Percentiles rank a stretch among this genome's conserved stretches.
phyloP scores from a whole-genome alignment of 1,140 invertebrate species.

The Drosophila nigrodunni region DNA sequence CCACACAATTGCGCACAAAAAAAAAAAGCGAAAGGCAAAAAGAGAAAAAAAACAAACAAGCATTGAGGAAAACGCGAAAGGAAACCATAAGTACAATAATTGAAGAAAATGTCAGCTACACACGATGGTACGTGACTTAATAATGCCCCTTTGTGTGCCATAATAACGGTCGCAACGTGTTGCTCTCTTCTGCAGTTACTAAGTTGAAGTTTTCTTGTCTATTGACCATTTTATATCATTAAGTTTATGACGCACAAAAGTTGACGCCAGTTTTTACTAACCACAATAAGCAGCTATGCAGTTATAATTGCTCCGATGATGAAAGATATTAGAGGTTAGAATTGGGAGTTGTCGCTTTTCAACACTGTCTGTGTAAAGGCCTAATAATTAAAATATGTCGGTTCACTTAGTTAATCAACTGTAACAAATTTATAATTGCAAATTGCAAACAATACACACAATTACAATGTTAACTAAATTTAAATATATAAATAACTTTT shows the following conservation, averaged over 20 bases:
- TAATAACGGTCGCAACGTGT: slow-evolving; percentile 67
- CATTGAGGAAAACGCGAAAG: slow-evolving; percentile 56
- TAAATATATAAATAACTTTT: slow-evolving; percentile 25
- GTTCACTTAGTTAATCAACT: not conserved
- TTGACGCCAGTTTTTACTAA: slow-evolving; percentile 21
- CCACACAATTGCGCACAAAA: slow-evolving; percentile 20
- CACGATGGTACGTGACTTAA: slow-evolving; percentile 77
- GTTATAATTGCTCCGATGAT: slow-evolving; percentile 51
- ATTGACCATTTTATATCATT: slow-evolving; percentile 67
- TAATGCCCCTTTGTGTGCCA: slow-evolving; percentile 69
- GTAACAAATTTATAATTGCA: slow-evolving; percentile 7
- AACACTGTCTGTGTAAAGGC: not conserved
- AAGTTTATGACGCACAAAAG: slow-evolving; percentile 47
- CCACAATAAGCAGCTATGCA: slow-evolving; percentile 7
- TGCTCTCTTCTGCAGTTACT: slow-evolving; percentile 32
- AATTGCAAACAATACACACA: slow-evolving; percentile 13
- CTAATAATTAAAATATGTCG: not conserved
- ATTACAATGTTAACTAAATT: slow-evolving; percentile 14
- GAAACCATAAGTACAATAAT: slow-evolving; percentile 79
- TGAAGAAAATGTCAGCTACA: slow-evolving; percentile 80
- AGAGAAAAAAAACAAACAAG: slow-evolving; percentile 4
- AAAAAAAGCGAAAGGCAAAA: slow-evolving; percentile 4
- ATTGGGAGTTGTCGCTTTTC: not conserved
- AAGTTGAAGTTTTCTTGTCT: slow-evolving; percentile 26
- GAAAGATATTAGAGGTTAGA: not conserved